Base-by-base conservation (phyloP, 2,797 vertebrate species). In the Botia almorhae region DNA sequence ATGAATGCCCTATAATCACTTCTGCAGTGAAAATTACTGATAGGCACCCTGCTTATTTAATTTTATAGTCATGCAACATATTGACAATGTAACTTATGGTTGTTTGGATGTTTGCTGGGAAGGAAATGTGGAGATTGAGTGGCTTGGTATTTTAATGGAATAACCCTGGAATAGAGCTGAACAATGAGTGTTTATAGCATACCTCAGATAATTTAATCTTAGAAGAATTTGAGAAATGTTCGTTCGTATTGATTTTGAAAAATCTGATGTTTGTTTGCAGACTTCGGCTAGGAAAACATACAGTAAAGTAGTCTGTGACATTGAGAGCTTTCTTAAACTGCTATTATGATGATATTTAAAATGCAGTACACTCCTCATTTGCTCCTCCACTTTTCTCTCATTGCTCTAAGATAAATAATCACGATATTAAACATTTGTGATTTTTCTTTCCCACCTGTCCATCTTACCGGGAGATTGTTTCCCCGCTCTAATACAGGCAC, bases 201-300 rank as follows among this genome's bases (percentile, higher is more conserved):
- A 48, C 23, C 58, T 74, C 58, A 33, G 16, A 74, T n/a, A 19
- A 63, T 63, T 60, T 53, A 7, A n/a, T 53, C 51, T 53, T 53
- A n/a, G 11, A 12, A 26, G 19, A 23, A 60, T 60, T 50, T 71
- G n/a, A 43, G 55, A 73, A 60, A 39, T 48, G 55, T 74, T 74
- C 11, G 43, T 63, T 7, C 2, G 13, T 60, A 60, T 60, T 60
- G 51, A 17, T 6, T 12, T 58, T 46, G 10, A 46, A 46, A 46
- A 10, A 17, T 17, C 51, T 53, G 51, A n/a, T 17, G 14, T 53
- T 53, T 53, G 50, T 16, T 53, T 53, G 50, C 13, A 53, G 50
- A 17, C 50, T 53, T 51, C 6, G 58, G 23, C 23, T 61, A 23
- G 58, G 11, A 14, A 58, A 21, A 58, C 55, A 21, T 3, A 11